Evolutionary conservation across 2,888 invertebrate genomes (phyloP), one percentile per base, ranked within the genome.

Genomic region (Phytoseiulus persimilis): DNA sequence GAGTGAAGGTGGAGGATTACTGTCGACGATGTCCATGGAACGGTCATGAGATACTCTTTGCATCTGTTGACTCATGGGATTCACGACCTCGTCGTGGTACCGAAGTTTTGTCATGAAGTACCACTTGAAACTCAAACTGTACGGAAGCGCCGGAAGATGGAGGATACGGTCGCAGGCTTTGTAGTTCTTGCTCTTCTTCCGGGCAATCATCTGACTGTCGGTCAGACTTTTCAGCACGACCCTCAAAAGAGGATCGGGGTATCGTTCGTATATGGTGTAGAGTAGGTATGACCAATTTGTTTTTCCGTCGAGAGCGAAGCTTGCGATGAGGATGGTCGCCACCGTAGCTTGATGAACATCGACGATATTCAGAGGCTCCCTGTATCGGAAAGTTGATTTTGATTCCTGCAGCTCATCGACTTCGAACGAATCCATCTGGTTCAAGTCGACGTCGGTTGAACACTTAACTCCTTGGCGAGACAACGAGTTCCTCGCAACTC

Each of bases 251-350:
- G 93, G 93, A 91, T 96, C 95, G 0, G 95, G 94, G 92, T 95
- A 96, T 91, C 95, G 95, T 91, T 95, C 95, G 92, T 95, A 95
- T 31, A 96, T 94, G 23, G 45, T 90, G 91, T 95, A 95, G 90
- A 96, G 93, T 91, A 95, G 95, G 91, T 95, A 94, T 0, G 94
- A 94, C 92, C 95, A 95, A 0, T 94, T 94, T 0, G 94, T 94
- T 91, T 95, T 95, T 91, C 95, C 95, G 83, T 90, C 89, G 11
- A 83, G 31, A n/a, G 90, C 84, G 31, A 90, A 87, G 23, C 87
- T 87, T 0, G 87, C 33, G n/a, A 87, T 87, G 9, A 87, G 87
- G n/a, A 87, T 45, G 0, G 87, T 87, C 3, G 87, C 87, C 9
- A 87, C 87, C 0, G 87, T 87, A 32, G 45, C 87, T 31, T 87